phyloP scores from a whole-genome alignment of 1,140 invertebrate genomes.

The Galendromus occidentalis region DNA sequence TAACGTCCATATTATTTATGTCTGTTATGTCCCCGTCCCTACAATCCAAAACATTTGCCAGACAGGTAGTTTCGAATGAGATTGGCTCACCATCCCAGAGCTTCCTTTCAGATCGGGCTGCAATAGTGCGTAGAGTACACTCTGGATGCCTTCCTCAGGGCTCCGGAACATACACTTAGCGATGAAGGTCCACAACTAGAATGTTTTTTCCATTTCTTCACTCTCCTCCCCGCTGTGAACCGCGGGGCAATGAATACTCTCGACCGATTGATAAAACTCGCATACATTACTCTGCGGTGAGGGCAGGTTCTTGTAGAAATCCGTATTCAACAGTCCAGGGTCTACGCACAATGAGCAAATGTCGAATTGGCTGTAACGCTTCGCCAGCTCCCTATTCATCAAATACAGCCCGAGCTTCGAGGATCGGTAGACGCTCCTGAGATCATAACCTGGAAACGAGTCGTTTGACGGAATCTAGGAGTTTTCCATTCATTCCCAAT shows the following conservation, averaged over 20 bases:
- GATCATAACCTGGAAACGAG: constrained; percentile 19
- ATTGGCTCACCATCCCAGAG: constrained; percentile 16
- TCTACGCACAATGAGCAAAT: constrained; percentile 16
- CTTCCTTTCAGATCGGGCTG: constrained; percentile 17
- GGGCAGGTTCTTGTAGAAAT: constrained; percentile 4
- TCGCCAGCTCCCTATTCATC: constrained; percentile 42
- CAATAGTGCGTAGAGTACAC: constrained; percentile 26
- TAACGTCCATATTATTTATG: too few relatives aligned
- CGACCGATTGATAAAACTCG: too few relatives aligned
- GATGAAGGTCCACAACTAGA: constrained; percentile 13
- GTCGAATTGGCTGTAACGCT: constrained; percentile 24
- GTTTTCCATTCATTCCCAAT: not conserved
- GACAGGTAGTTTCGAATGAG: too few relatives aligned
- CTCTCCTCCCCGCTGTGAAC: not conserved
- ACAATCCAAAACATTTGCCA: too few relatives aligned
- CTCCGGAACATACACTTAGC: constrained; percentile 24
- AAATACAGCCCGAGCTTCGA: constrained; percentile 57
- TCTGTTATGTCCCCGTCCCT: too few relatives aligned
- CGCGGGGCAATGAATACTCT: not conserved
- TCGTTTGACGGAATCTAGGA: not conserved
- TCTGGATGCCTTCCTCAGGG: constrained; percentile 30
- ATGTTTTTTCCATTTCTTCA: constrained; percentile 9
- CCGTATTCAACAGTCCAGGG: constrained; percentile 13
- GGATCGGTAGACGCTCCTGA: constrained; percentile 45
- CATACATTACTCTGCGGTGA: not conserved